Evolutionary conservation across 2,113 vertebrate genomes (phyloP).

Genomic region (Nerophis ophidion): DNA sequence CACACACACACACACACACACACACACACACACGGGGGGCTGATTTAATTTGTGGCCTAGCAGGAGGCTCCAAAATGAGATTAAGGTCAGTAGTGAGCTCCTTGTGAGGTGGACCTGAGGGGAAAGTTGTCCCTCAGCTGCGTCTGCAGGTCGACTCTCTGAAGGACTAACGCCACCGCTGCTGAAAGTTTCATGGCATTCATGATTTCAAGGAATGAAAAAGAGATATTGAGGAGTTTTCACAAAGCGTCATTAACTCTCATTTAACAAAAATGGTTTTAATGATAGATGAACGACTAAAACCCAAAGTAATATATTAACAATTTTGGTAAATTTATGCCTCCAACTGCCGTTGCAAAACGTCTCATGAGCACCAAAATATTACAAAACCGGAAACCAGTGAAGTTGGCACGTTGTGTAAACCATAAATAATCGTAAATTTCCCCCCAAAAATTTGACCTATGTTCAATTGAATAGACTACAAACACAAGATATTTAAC

Average conservation of each 20-base stretch:
- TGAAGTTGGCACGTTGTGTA: no score
- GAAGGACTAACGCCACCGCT: slow-evolving; percentile 36
- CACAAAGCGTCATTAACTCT: not conserved
- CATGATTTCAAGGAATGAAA: slow-evolving; percentile 13
- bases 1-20: not conserved
- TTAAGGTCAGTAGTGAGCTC: slow-evolving; percentile 54
- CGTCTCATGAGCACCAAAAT: no score
- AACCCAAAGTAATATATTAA: no score
- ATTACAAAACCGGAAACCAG: no score
- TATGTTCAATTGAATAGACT: no score
- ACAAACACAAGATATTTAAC: no score
- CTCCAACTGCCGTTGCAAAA: no score
- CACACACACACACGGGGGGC: slow-evolving; percentile 14
- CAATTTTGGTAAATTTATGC: no score
- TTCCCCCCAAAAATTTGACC: no score
- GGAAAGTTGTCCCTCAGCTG: slow-evolving; percentile 42
- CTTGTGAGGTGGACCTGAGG: slow-evolving; percentile 35
- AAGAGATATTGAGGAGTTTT: not conserved
- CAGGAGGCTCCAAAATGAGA: slow-evolving; percentile 51
- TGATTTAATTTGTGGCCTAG: slow-evolving; percentile 54
- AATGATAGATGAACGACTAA: no score
- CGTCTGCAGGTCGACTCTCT: slow-evolving; percentile 43
- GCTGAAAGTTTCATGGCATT: slow-evolving; percentile 29
- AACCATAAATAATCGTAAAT: no score
- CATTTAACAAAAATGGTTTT: no score